These are phyloP conservation scores for Caloenas nicobarica DNA, from an alignment of 2,113 vertebrate species.

Conservation along the genomic window DNA sequence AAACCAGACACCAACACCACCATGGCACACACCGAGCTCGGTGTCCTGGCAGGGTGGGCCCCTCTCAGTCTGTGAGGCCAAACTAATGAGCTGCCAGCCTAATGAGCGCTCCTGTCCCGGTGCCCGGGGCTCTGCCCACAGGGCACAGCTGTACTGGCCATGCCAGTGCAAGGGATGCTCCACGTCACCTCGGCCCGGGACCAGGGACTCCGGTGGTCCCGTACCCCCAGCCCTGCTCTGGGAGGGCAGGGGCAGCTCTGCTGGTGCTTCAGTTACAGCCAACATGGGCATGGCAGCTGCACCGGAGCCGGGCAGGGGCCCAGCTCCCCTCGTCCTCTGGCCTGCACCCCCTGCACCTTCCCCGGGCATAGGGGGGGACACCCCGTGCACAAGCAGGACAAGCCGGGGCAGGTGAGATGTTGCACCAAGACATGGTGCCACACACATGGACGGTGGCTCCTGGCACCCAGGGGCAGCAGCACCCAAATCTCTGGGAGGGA, in stretches of 20 bases:
- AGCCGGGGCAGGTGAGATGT: background rate
- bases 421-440: accelerated
- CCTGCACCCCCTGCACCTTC: no score
- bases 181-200: no score
- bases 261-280: no score
- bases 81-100: background rate
- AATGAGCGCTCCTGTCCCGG: background rate
- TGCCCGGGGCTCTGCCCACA: background rate
- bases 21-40: accelerated
- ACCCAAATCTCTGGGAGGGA: background rate
- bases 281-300: no score
- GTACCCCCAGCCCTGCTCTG: no score
- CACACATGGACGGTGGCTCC: no score
- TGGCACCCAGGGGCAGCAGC: background rate
- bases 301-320: no score
- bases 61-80: background rate
- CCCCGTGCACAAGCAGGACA: no score
- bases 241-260: no score
- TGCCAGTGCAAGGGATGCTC: background rate
- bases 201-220: no score
- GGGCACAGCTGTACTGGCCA: background rate
- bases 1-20: background rate
- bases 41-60: background rate
- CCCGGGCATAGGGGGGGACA: no score
- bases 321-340: no score